Evolutionary conservation across 53 echinoderm and acorn worm genomes (phyloP), one percentile per base, ranked within the genome.

Genomic region (Hippasteria phrygiana): DNA sequence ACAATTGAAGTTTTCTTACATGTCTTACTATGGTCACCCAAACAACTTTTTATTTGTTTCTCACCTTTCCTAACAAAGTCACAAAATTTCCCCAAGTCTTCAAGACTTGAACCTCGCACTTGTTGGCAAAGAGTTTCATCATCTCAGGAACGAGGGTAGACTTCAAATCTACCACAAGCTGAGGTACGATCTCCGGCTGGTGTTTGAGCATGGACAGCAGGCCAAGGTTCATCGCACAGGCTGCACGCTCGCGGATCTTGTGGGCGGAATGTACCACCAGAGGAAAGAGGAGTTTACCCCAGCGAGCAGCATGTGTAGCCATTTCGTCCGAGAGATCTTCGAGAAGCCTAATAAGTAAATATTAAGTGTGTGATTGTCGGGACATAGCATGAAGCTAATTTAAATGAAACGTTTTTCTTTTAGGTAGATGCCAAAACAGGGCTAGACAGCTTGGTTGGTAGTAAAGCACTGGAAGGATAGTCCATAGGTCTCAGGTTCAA

Each of bases 271-370:
- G 98, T 50, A 94, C 91, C 5, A 94, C 72, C 37, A 91, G 51
- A 0, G 98, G 98, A 28, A 92, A 87, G 73, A 98, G 62, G 8
- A 98, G 87, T 8, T 96, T 96, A 41, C 89, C 94, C 98, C 98
- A 98, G 35, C 98, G 91, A 1, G 83, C 87, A 0, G 98, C 92
- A 26, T 94, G 91, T 73, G 45, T 51, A 3, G 87, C 40, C 94
- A 96, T 98, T 28, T 69, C 91, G 17, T 94, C 92, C 5, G 98
- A 94, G n/a, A 96, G 66, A 74, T 92, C 88, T 34, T 98, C 98
- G 17, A 96, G 76, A 13, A 98, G 77, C 71, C 98, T 98, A 87
- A 11, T 55, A 47, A 32, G 34, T 50, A 76, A 33, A 13, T 42
- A 42, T 39, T 9, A 28, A 24, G 40, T 73, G 11, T 4, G 47